These are phyloP conservation scores for Poeciliopsis turrubarensis DNA, from an alignment of 2,113 vertebrate genomes.

Conservation along the genomic window DNA sequence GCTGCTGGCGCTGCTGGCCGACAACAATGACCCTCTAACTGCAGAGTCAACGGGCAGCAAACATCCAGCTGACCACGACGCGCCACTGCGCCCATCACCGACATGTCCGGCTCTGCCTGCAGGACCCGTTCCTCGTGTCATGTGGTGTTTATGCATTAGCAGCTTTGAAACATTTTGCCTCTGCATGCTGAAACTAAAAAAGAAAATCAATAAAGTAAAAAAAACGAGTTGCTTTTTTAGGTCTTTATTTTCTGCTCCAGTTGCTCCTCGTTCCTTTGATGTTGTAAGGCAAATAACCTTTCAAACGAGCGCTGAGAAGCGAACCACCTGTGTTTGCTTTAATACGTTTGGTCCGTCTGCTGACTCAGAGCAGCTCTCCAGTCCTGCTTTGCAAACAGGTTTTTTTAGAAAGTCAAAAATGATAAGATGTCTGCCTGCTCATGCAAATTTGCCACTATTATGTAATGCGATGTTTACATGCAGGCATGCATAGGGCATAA, in stretches of 20 bases:
- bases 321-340: constrained; percentile 6
- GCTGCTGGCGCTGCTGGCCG: constrained; percentile 29
- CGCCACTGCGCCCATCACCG: constrained; percentile 10
- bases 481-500: neutral
- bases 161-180: neutral
- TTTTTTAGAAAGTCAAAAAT: neutral
- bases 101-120: constrained; percentile 4
- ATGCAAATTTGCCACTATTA: constrained; percentile 11
- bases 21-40: constrained; percentile 74
- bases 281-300: neutral
- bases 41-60: constrained; percentile 41
- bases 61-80: constrained; percentile 28
- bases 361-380: constrained; percentile 1
- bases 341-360: neutral
- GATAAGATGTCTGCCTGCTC: neutral
- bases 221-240: neutral
- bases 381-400: constrained; percentile 6
- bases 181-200: neutral
- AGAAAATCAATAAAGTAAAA: neutral
- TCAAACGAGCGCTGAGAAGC: constrained; percentile 10
- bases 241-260: neutral
- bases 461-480: constrained; percentile 5
- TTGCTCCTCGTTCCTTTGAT: neutral
- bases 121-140: neutral
- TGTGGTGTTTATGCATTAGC: neutral